phyloP scores from a whole-genome alignment of 2,113 vertebrate genomes.

The Talpa occidentalis region DNA sequence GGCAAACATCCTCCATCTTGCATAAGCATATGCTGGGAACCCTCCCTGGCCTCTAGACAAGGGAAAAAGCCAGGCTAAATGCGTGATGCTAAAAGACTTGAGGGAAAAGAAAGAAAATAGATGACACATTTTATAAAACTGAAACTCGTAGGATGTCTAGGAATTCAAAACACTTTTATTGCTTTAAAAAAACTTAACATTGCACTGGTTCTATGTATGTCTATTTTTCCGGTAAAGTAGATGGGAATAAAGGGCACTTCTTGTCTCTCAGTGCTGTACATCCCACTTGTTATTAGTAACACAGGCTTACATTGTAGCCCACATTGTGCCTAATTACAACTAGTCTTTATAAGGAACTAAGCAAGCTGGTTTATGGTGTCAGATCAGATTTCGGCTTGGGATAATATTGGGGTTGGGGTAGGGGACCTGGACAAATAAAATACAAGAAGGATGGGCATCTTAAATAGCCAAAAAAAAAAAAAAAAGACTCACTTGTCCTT shows the following conservation, averaged over 20 bases:
- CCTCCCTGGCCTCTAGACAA: slow-evolving; percentile 72
- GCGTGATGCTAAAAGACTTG: slow-evolving; percentile 64
- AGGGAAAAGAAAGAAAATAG: slow-evolving; percentile 72
- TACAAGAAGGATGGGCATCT: not conserved
- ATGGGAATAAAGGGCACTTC: slow-evolving; percentile 85
- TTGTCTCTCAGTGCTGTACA: slow-evolving; percentile 86
- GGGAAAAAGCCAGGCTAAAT: slow-evolving; percentile 68
- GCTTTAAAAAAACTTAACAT: slow-evolving; percentile 84
- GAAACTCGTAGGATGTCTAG: slow-evolving; percentile 84
- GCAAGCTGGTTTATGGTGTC: slow-evolving; percentile 80
- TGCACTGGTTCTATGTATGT: slow-evolving; percentile 86
- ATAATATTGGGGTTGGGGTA: not conserved
- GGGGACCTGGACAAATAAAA: not conserved
- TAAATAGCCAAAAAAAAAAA: not conserved
- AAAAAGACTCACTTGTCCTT: not conserved
- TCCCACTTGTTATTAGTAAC: slow-evolving; percentile 89
- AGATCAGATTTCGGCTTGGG: slow-evolving; percentile 85
- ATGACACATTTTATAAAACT: slow-evolving; percentile 66
- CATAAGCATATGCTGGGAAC: slow-evolving; percentile 71
- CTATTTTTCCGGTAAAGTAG: slow-evolving; percentile 88
- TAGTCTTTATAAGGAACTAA: slow-evolving; percentile 82
- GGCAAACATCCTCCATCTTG: slow-evolving; percentile 68
- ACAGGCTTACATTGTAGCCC: slow-evolving; percentile 90
- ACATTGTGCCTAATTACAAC: slow-evolving; percentile 82
- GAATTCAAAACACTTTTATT: slow-evolving; percentile 87